A percentile compares a stretch with the other conserved stretches of the same genome.
These are phyloP conservation scores for Nyctibius grandis DNA, from an alignment of 2,797 vertebrate species.

Conservation along the genomic window DNA sequence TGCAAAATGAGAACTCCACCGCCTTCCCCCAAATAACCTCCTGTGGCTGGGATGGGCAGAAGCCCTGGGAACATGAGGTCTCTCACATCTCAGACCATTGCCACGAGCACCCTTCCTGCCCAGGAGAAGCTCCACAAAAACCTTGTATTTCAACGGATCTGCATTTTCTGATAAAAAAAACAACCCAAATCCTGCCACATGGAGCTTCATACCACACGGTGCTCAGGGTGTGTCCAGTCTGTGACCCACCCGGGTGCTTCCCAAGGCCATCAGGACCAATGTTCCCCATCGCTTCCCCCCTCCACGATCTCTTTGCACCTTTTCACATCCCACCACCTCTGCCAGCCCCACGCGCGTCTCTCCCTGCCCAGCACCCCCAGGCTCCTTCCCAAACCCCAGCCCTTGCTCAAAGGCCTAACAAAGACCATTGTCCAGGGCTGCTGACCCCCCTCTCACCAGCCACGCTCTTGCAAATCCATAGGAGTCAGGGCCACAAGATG, in stretches of 20 bases:
- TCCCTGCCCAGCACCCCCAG: background rate
- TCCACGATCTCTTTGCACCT: background rate
- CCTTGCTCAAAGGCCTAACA: background rate
- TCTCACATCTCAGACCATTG: background rate
- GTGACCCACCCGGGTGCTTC: background rate
- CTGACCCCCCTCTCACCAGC: background rate
- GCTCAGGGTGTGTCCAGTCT: background rate
- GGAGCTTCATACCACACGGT: background rate
- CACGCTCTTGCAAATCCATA: background rate
- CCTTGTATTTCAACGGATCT: background rate
- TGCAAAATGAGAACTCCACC: background rate
- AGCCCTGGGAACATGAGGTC: background rate
- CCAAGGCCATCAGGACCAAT: fast-evolving
- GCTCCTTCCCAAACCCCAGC: background rate
- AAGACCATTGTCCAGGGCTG: background rate
- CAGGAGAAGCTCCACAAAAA: background rate
- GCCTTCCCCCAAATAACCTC: background rate
- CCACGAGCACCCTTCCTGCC: background rate
- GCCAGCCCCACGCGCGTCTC: background rate
- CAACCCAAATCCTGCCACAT: background rate
- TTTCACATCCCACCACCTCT: background rate
- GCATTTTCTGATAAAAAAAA: background rate
- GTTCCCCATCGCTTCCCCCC: background rate
- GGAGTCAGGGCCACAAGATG: background rate
- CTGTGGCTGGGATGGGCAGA: background rate